Evolutionary conservation across 2,797 vertebrate genomes (phyloP).

Genomic region (Leptodactylus fallax): DNA sequence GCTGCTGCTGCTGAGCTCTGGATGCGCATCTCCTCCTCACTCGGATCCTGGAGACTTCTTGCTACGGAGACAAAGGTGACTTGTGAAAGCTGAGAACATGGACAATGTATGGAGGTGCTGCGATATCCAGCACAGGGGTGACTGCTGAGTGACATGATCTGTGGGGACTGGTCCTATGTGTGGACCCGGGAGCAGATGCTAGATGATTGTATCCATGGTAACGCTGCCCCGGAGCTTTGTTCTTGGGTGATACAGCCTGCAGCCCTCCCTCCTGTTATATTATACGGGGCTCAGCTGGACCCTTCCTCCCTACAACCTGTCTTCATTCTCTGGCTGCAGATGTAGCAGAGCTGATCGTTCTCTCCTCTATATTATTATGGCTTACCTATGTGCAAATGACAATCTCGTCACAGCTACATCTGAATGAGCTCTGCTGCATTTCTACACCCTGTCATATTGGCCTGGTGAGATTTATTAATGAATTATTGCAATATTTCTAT

Average conservation of each 20-base stretch:
- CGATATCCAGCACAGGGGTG: not conserved
- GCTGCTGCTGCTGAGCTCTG: not conserved
- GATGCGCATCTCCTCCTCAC: not conserved
- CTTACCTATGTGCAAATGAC: not conserved
- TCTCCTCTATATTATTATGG: too few relatives aligned
- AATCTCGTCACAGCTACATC: not conserved
- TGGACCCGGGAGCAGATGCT: constrained; percentile 47
- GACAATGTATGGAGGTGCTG: too few relatives aligned
- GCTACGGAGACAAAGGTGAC: constrained; percentile 41
- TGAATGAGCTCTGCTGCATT: not conserved
- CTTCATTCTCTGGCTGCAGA: not conserved
- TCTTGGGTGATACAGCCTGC: constrained; percentile 25
- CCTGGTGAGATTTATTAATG: too few relatives aligned
- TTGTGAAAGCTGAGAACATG: not conserved
- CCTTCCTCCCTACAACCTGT: not conserved
- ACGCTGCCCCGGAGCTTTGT: constrained; percentile 44
- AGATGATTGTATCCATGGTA: constrained; percentile 55
- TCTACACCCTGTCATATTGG: not conserved
- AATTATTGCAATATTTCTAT: not conserved
- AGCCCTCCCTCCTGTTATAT: not conserved
- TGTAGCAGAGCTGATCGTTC: not conserved
- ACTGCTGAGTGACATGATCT: not conserved
- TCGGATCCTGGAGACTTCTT: not conserved
- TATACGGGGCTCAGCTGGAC: too few relatives aligned
- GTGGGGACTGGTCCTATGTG: not conserved